These are phyloP conservation scores for Deilephila elpenor DNA, from an alignment of 2,888 invertebrate species.

Conservation along the genomic window DNA sequence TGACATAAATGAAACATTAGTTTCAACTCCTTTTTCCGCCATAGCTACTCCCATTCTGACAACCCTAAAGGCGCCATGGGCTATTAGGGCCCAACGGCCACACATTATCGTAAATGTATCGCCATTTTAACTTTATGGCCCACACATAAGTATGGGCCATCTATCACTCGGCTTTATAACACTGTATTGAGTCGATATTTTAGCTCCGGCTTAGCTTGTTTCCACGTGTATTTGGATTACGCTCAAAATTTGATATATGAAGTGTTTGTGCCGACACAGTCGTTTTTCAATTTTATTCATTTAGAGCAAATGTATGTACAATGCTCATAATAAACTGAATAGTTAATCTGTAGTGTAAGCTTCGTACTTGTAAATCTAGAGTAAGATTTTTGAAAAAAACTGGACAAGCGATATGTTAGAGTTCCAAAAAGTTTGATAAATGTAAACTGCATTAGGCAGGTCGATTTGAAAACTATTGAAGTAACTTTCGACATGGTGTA, in stretches of 20 bases:
- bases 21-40: neutral
- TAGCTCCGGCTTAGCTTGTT: neutral
- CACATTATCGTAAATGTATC: constrained; percentile 73
- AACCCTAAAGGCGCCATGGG: constrained; percentile 41
- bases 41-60: neutral
- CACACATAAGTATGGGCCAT: constrained; percentile 34
- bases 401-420: too few relatives aligned
- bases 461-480: too few relatives aligned
- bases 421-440: too few relatives aligned
- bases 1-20: too few relatives aligned
- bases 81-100: constrained; percentile 64
- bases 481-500: too few relatives aligned
- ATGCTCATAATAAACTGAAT: too few relatives aligned
- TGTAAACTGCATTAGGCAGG: too few relatives aligned
- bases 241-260: neutral
- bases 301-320: neutral
- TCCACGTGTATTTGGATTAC: neutral
- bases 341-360: too few relatives aligned
- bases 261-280: neutral
- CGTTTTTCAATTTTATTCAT: neutral
- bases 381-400: too few relatives aligned
- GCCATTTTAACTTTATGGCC: constrained; percentile 70
- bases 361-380: too few relatives aligned
- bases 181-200: neutral
- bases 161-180: constrained; percentile 34